phyloP scores from a whole-genome alignment of 2,797 vertebrate species.

The Apogon talboti region DNA sequence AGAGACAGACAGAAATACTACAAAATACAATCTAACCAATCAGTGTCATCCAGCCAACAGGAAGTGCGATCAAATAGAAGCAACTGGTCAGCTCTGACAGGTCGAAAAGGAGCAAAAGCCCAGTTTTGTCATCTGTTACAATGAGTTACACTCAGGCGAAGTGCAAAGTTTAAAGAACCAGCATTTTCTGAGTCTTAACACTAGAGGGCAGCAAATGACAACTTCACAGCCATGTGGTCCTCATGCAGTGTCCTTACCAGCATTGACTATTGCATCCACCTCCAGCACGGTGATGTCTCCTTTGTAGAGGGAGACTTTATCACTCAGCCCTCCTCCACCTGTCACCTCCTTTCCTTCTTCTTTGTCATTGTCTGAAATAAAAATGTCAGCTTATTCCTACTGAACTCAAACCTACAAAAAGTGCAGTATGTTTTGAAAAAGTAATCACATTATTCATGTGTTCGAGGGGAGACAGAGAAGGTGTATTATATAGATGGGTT shows the following conservation, averaged over 20 bases:
- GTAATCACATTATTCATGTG: not conserved
- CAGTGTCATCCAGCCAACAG: not conserved
- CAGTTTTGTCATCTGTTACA: slow-evolving; percentile 5
- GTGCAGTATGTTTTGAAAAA: not conserved
- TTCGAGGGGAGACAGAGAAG: not conserved
- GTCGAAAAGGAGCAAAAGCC: not conserved
- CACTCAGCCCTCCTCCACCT: slow-evolving; percentile 81
- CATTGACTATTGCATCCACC: slow-evolving; percentile 97
- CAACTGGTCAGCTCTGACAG: too few relatives aligned
- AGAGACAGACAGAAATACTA: slow-evolving; percentile 2
- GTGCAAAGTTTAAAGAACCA: slow-evolving; percentile 5
- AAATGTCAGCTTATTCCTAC: slow-evolving; percentile 19
- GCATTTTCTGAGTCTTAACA: slow-evolving; percentile 57
- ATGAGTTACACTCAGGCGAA: not conserved
- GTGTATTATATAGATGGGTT: not conserved
- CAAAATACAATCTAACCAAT: not conserved
- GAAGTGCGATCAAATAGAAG: not conserved
- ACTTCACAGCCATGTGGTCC: slow-evolving; percentile 19
- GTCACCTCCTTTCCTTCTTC: slow-evolving; percentile 82
- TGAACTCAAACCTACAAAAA: not conserved
- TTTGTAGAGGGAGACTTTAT: slow-evolving; percentile 96
- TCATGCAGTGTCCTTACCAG: slow-evolving; percentile 86
- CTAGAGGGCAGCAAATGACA: slow-evolving; percentile 76
- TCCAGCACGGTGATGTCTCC: slow-evolving; percentile 97
- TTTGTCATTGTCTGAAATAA: slow-evolving; percentile 80